A percentile compares a stretch with the other conserved stretches of the same genome.
These are phyloP conservation scores for Adelosebastes latens DNA, from an alignment of 2,797 vertebrate species.

Conservation along the genomic window DNA sequence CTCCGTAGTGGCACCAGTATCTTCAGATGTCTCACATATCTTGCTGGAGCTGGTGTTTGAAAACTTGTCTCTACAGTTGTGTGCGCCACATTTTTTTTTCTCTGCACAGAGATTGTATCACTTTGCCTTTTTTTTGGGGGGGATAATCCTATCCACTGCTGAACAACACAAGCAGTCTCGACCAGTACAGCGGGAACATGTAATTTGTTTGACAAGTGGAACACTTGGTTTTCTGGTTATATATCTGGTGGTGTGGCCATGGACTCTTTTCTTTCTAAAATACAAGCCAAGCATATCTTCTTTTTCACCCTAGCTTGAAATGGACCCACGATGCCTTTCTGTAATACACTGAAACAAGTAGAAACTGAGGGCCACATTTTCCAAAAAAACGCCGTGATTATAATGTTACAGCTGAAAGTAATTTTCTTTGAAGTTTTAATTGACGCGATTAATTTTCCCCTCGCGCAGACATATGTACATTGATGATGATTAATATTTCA, in stretches of 20 bases:
- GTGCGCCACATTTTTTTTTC: neutral
- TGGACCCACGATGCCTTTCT: neutral
- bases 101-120: conserved; percentile 43
- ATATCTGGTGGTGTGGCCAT: conserved; percentile 29
- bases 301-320: conserved; percentile 23
- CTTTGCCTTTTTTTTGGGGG: conserved; percentile 37
- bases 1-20: neutral
- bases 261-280: conserved; percentile 14
- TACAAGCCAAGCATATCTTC: conserved; percentile 31
- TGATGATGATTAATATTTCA: conserved; percentile 40
- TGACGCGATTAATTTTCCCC: neutral
- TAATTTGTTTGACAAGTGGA: conserved; percentile 60
- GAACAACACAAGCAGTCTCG: conserved; percentile 36
- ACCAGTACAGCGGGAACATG: conserved; percentile 18
- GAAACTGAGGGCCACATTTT: neutral
- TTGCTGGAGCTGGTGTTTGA: neutral
- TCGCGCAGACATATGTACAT: neutral
- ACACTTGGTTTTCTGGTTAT: conserved; percentile 53
- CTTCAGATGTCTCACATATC: neutral
- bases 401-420: neutral
- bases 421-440: conserved; percentile 39
- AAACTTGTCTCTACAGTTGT: conserved; percentile 15
- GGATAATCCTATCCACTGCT: conserved; percentile 43
- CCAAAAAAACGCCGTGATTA: neutral
- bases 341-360: neutral